Base-by-base conservation (phyloP, 1,140 invertebrate species). In the Drosophila trapezifrons region DNA sequence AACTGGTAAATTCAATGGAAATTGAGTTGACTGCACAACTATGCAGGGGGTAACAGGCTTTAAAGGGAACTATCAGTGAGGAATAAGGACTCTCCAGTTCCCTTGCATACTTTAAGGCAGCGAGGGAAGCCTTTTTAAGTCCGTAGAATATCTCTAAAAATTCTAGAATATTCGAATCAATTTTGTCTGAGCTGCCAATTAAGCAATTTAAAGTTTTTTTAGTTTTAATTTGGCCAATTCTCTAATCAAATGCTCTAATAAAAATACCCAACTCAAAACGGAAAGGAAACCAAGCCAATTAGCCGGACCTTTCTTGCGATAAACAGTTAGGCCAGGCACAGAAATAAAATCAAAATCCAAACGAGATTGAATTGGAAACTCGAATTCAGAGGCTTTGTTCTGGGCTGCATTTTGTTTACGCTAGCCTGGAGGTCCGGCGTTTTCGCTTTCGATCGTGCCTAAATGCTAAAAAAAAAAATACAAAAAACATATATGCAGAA, bases 401-500 rank as follows among this genome's bases (percentile, higher is more conserved):
- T 74, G 42, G 5, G 18, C 58, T 52, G 58, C 29, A 51, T 46
- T 81, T 80, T 73, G 64, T 62, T 87, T 78, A 70, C 65, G 72
- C 58, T 55, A 35, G 17, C 25, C 55, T 5, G 52, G 84, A 89
- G 78, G 78, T 78, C 82, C 82, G 81, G 76, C 78, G 84, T 64
- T 89, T 89, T 89, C 77, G 84, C 84, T 89, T 89, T 89, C 80
- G 74, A 89, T 80, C 77, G 77, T 66, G 62, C 42, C 37, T 9
- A 20, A 47, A 47, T 25, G n/a, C 3, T 0, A 38, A 38, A 15
- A 15, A 7, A 20, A 32, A 15, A 15, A 13, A n/a, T n/a, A 52
- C 3, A 38, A 40, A n/a, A 13, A 17, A n/a, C 20, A 20, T 20
- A 52, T 52, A 35, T 6, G 9, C 8, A 8, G 15, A 38, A 29